Percentiles rank a stretch among this genome's conserved stretches.
Evolutionary conservation across 2,888 invertebrate species (phyloP).

Genomic region (Scaptomyza parva): DNA sequence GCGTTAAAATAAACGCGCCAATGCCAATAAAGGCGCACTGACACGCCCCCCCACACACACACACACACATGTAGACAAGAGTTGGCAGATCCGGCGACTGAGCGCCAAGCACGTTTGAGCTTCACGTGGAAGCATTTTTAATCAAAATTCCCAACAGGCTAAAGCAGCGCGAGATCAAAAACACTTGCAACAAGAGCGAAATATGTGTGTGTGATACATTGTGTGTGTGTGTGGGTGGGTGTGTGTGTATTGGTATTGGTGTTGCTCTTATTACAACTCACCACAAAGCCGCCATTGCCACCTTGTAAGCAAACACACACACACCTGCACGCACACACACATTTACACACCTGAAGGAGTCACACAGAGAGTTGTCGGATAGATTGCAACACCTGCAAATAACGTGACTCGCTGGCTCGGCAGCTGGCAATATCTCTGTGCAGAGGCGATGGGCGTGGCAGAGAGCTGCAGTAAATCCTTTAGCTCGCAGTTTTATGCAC

Average conservation of each 20-base stretch:
- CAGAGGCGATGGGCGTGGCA: constrained; percentile 57
- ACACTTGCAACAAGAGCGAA: constrained; percentile 68
- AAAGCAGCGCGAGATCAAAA: constrained; percentile 75
- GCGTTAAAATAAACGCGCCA: constrained; percentile 73
- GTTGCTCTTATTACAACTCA: constrained; percentile 59
- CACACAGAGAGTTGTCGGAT: constrained; percentile 62
- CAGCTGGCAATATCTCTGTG: constrained; percentile 48
- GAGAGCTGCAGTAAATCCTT: constrained; percentile 70
- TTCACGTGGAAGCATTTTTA: constrained; percentile 84
- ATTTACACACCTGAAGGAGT: constrained; percentile 36
- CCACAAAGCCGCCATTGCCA: constrained; percentile 64
- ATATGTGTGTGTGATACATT: constrained; percentile 16
- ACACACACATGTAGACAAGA: constrained; percentile 45
- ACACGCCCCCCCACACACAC: constrained; percentile 27
- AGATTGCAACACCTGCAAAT: constrained; percentile 82
- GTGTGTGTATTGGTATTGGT: constrained; percentile 14
- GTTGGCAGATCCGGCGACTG: constrained; percentile 42
- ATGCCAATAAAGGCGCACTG: constrained; percentile 70
- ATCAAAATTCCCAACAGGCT: constrained; percentile 85
- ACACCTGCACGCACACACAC: constrained; percentile 2
- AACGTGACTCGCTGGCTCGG: constrained; percentile 78
- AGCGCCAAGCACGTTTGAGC: constrained; percentile 73
- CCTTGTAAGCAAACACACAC: constrained; percentile 31
- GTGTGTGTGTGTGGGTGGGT: constrained; percentile 21
- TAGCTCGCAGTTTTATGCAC: constrained; percentile 70